Evolutionary conservation across 2,797 vertebrate genomes (phyloP).

Genomic region (Leptoclinus maculatus): DNA sequence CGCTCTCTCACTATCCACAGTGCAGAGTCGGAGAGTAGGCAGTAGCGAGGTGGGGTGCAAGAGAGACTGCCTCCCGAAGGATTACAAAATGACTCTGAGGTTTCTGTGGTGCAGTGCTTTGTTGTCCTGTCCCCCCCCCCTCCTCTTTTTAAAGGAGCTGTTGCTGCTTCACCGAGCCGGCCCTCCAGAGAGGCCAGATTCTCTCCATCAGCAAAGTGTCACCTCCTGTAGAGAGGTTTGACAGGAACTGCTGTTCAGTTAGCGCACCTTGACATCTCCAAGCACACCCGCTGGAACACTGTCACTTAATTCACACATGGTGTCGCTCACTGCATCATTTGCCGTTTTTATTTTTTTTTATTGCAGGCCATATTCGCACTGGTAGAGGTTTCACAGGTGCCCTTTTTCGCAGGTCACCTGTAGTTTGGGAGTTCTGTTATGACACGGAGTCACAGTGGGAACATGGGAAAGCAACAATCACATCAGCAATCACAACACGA

Average conservation of each 20-base stretch:
- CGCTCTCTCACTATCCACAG: slow-evolving; percentile 9
- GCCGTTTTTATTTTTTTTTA: not conserved
- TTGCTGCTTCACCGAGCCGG: slow-evolving; percentile 21
- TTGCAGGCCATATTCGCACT: not conserved
- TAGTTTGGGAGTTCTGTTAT: slow-evolving; percentile 7
- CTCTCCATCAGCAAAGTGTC: slow-evolving; percentile 53
- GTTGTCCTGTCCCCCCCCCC: not conserved
- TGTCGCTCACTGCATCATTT: slow-evolving; percentile 40
- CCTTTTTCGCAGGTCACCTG: slow-evolving; percentile 2
- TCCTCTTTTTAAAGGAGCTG: slow-evolving; percentile 33
- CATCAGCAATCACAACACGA: slow-evolving; percentile 7
- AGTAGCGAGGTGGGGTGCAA: slow-evolving; percentile 11
- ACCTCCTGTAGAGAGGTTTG: slow-evolving; percentile 54
- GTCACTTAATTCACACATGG: slow-evolving; percentile 31
- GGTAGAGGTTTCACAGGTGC: not conserved
- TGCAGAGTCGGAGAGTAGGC: slow-evolving; percentile 31
- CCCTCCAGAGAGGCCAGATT: slow-evolving; percentile 38
- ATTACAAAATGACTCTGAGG: slow-evolving; percentile 56
- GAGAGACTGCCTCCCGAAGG: slow-evolving; percentile 45
- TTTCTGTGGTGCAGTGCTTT: slow-evolving; percentile 53
- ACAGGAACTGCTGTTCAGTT: slow-evolving; percentile 59
- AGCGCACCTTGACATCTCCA: slow-evolving; percentile 53
- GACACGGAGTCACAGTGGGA: slow-evolving; percentile 10
- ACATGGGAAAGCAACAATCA: not conserved
- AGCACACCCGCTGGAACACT: slow-evolving; percentile 40